phyloP scores from a whole-genome alignment of 2,113 vertebrate species.

The Paradoxurus hermaphroditus region DNA sequence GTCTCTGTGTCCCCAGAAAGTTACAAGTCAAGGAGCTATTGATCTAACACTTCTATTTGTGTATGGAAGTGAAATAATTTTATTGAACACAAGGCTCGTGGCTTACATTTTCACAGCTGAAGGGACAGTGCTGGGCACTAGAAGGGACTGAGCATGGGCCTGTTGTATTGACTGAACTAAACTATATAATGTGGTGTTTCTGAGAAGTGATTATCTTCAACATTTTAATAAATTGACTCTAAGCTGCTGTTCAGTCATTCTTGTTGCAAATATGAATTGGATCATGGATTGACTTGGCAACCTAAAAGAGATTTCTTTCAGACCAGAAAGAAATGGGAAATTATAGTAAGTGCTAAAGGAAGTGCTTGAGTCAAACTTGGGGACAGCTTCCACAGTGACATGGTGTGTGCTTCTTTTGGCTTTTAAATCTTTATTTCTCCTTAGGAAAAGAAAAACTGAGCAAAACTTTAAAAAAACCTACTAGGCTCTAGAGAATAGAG shows the following conservation, averaged over 20 bases:
- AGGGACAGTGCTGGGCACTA: neutral
- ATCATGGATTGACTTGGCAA: neutral
- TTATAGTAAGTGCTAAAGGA: too few species aligned
- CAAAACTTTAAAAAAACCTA: slow-evolving; percentile 42
- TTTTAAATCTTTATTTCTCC: slow-evolving; percentile 74
- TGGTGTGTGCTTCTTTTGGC: slow-evolving; percentile 47
- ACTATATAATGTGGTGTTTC: neutral
- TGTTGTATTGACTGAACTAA: neutral
- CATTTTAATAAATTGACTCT: neutral
- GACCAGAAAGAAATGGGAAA: slow-evolving; percentile 44
- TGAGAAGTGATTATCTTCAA: neutral
- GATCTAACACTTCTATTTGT: neutral
- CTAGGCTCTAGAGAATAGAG: slow-evolving; percentile 52
- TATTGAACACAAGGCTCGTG: neutral
- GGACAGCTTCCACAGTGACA: slow-evolving; percentile 56
- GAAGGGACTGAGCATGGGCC: neutral
- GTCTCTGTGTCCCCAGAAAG: neutral
- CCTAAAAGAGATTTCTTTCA: slow-evolving; percentile 51
- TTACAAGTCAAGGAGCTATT: neutral
- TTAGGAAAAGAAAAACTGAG: slow-evolving; percentile 59
- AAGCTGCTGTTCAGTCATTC: slow-evolving; percentile 5
- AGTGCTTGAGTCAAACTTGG: slow-evolving; percentile 52
- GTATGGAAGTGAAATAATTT: neutral
- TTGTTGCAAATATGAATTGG: slow-evolving; percentile 19
- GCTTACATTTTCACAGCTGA: neutral